Percentiles rank a stretch among this genome's conserved stretches.
These are phyloP conservation scores for Tenthredo livida DNA, from an alignment of 2,888 invertebrate genomes.

Conservation along the genomic window DNA sequence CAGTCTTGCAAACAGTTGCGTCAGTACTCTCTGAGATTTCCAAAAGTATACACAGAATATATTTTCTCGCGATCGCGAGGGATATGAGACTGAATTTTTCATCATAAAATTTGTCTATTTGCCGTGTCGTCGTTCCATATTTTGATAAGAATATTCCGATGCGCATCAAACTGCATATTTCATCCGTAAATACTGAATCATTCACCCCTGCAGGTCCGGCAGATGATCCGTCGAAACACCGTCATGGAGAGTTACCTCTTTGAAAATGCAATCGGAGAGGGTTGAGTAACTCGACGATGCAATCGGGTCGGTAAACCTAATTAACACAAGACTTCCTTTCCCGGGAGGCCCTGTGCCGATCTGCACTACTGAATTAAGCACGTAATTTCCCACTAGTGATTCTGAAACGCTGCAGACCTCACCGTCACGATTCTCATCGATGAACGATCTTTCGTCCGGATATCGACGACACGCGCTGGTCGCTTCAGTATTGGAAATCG, in stretches of 20 bases:
- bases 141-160: not conserved
- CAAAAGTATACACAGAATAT: not conserved
- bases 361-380: not conserved
- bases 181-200: not conserved
- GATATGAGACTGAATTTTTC: not conserved
- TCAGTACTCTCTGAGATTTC: not conserved
- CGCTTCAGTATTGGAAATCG: constrained; percentile 18
- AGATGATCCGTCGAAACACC: not conserved
- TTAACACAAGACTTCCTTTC: constrained; percentile 24
- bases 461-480: constrained; percentile 4
- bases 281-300: constrained; percentile 13
- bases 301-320: constrained; percentile 6
- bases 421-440: constrained; percentile 13
- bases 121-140: not conserved
- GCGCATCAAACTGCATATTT: not conserved
- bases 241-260: not conserved
- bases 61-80: not conserved
- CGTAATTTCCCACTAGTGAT: not conserved
- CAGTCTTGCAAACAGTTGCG: not conserved
- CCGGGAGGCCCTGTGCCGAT: not conserved
- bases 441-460: not conserved
- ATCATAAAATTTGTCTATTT: not conserved
- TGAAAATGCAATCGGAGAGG: not conserved
- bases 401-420: not conserved
- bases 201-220: not conserved